Percentiles rank a stretch among this genome's conserved stretches.
phyloP scores from a whole-genome alignment of 2,888 invertebrate genomes.

The Dusona sp. region DNA sequence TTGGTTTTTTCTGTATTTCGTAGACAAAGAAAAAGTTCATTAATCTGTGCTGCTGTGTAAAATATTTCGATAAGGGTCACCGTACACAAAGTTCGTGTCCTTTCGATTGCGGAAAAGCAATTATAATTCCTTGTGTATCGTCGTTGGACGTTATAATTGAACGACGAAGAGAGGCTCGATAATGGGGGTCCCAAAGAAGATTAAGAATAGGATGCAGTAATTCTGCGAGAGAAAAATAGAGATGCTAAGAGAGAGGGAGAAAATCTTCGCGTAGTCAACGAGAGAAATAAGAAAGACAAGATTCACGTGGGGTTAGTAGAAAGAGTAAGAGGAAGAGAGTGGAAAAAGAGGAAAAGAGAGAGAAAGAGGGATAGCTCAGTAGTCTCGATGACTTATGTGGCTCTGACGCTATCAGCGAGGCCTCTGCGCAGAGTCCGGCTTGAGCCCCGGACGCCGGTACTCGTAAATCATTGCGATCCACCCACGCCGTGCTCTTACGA shows the following conservation, averaged over 20 bases:
- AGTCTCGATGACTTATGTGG: conserved; percentile 85
- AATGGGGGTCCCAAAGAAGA: conserved; percentile 83
- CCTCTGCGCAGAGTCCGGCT: conserved; percentile 82
- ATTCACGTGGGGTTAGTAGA: conserved; percentile 47
- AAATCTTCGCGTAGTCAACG: conserved; percentile 48
- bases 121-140: conserved; percentile 82
- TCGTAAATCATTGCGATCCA: conserved; percentile 80
- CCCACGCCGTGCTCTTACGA: conserved; percentile 75
- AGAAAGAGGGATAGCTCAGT: conserved; percentile 78
- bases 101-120: conserved; percentile 77
- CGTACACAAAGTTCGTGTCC: conserved; percentile 58
- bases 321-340: conserved; percentile 72
- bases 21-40: conserved; percentile 16
- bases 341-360: conserved; percentile 72
- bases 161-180: conserved; percentile 77
- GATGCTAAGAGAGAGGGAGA: conserved; percentile 37
- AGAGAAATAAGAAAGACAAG: conserved; percentile 65
- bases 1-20: background rate
- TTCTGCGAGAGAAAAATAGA: conserved; percentile 64
- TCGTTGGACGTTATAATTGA: conserved; percentile 81
- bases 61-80: conserved; percentile 55
- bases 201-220: conserved; percentile 80
- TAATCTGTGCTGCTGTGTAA: conserved; percentile 45
- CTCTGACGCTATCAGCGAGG: conserved; percentile 84
- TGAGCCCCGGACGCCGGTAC: conserved; percentile 81